A percentile compares a stretch with the other conserved stretches of the same genome.
Evolutionary conservation across 2,888 invertebrate genomes (phyloP).

Genomic region (Erebia ligea): DNA sequence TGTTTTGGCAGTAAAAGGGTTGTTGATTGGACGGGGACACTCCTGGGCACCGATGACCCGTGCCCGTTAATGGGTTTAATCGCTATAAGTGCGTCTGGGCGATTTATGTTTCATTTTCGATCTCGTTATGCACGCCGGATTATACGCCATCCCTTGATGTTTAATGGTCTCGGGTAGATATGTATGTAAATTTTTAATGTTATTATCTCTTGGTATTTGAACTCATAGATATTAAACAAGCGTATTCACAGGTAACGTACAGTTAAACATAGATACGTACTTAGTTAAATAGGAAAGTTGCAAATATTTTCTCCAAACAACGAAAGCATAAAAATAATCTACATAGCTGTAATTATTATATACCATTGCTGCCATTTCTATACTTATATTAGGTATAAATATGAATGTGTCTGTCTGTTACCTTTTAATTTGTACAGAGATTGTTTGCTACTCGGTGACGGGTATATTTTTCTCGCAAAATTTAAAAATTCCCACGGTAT

Average conservation of each 20-base stretch:
- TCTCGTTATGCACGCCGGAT: constrained; percentile 78
- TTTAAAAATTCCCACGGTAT: too few species aligned
- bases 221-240: background rate
- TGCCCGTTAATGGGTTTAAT: constrained; percentile 81
- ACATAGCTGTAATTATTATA: too few species aligned
- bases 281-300: background rate
- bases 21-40: constrained; percentile 73
- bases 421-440: too few species aligned
- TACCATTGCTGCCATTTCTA: too few species aligned
- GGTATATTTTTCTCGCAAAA: too few species aligned
- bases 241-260: background rate
- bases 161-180: constrained; percentile 62
- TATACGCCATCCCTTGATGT: constrained; percentile 64
- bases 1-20: constrained; percentile 60
- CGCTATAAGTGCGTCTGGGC: constrained; percentile 73
- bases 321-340: background rate
- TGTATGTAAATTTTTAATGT: constrained; percentile 62
- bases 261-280: background rate
- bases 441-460: too few species aligned
- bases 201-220: background rate
- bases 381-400: too few species aligned
- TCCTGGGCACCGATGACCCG: constrained; percentile 68
- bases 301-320: background rate
- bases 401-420: too few species aligned
- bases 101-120: constrained; percentile 83